Evolutionary conservation across 2,888 invertebrate species (phyloP).

Genomic region (Oscheius myriophilus): DNA sequence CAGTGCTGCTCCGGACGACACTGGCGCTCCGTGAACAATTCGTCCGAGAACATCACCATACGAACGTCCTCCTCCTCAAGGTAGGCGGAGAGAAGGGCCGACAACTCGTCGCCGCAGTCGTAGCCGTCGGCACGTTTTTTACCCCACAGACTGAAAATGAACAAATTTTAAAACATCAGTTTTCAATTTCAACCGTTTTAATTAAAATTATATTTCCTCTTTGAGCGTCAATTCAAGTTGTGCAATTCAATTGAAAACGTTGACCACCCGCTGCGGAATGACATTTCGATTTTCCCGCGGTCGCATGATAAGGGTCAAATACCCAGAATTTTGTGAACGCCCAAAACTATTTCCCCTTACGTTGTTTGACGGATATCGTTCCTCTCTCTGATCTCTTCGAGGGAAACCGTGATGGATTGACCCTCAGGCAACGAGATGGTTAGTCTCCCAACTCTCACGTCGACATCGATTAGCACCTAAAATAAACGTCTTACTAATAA

Average conservation of each 20-base stretch:
- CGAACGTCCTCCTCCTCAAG: slow-evolving; percentile 49
- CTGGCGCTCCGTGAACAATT: slow-evolving; percentile 60
- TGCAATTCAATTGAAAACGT: too few relatives aligned
- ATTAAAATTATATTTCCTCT: too few relatives aligned
- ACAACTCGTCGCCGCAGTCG: slow-evolving; percentile 62
- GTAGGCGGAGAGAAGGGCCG: slow-evolving; percentile 48
- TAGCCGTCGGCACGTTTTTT: slow-evolving; percentile 59
- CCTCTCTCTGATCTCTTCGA: slow-evolving; percentile 36
- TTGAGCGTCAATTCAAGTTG: too few relatives aligned
- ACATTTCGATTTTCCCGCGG: background rate
- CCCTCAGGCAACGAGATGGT: slow-evolving; percentile 35
- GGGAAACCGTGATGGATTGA: slow-evolving; percentile 29
- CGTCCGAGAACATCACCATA: slow-evolving; percentile 55
- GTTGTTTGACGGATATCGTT: slow-evolving; percentile 41
- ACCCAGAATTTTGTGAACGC: too few relatives aligned
- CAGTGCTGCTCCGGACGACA: slow-evolving; percentile 39
- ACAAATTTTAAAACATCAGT: background rate
- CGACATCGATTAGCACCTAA: slow-evolving; percentile 37
- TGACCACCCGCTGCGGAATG: background rate
- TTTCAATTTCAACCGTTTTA: too few relatives aligned
- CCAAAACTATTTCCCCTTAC: too few relatives aligned
- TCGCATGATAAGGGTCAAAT: background rate
- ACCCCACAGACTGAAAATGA: slow-evolving; percentile 48
- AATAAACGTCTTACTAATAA: background rate
- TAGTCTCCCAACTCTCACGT: slow-evolving; percentile 38